Evolutionary conservation across 2,113 vertebrate genomes (phyloP).

Genomic region (Narcine bancroftii): DNA sequence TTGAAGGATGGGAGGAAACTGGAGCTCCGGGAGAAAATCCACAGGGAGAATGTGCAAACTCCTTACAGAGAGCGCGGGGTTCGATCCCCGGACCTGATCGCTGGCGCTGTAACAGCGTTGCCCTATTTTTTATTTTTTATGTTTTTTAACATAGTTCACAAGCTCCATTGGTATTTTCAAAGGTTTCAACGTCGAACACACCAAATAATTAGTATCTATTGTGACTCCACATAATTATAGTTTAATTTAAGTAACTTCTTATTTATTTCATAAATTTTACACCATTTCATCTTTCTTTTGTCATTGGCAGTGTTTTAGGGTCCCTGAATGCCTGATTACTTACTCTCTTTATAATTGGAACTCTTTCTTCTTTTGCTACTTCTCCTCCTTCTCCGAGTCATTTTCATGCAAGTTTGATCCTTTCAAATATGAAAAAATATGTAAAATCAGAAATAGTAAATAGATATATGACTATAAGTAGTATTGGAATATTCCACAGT

Average conservation of each 20-base stretch:
- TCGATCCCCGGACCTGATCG: no score
- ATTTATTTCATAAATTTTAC: no score
- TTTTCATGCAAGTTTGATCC: neutral
- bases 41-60: no score
- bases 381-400: conserved; percentile 62
- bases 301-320: neutral
- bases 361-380: conserved; percentile 65
- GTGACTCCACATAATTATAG: neutral
- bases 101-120: no score
- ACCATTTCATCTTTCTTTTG: neutral
- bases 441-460: neutral
- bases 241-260: neutral
- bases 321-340: conserved; percentile 46
- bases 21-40: no score
- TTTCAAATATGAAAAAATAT: neutral
- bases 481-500: neutral
- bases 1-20: no score
- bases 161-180: neutral
- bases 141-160: no score
- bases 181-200: neutral
- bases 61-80: no score
- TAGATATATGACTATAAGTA: neutral
- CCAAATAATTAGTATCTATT: neutral
- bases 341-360: conserved; percentile 69
- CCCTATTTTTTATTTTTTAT: no score